Conservation (phyloP, 1,140 invertebrate genomes). For the Lepidotrigona ventralis region DNA sequence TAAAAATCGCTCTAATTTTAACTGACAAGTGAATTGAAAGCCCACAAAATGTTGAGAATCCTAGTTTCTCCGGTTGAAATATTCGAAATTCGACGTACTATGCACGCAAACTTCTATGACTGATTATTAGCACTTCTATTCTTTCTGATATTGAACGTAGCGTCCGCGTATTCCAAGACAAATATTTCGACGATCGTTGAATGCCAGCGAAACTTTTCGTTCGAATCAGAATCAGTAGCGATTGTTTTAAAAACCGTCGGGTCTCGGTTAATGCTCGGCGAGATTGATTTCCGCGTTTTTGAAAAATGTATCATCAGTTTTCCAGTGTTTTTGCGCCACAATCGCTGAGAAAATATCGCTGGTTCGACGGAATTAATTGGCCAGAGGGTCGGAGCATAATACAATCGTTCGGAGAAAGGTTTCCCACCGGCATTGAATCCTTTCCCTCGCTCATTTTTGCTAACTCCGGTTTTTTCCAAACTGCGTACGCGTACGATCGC, state of each 20-base stretch:
- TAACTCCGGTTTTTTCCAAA: not conserved
- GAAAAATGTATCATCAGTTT: not conserved
- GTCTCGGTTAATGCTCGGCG: not conserved
- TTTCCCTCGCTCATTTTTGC: not conserved
- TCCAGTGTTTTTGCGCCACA: not conserved
- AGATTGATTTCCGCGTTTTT: not conserved
- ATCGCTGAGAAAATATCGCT: not conserved
- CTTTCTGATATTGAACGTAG: not conserved
- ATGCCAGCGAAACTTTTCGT: not conserved
- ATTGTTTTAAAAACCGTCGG: not conserved
- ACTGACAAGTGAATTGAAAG: too few relatives aligned
- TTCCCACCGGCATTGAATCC: not conserved
- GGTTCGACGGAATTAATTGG: conserved; percentile 7
- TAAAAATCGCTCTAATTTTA: too few relatives aligned
- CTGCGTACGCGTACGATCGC: not conserved
- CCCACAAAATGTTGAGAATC: too few relatives aligned
- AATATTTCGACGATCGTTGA: not conserved
- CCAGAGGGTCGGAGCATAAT: not conserved
- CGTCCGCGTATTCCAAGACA: not conserved
- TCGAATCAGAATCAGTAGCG: not conserved
- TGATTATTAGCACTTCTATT: not conserved
- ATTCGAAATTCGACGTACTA: too few relatives aligned
- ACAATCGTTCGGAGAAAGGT: not conserved
- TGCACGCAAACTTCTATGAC: too few relatives aligned
- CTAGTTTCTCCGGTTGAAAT: too few relatives aligned